Evolutionary conservation across 1,140 invertebrate species (phyloP), one percentile per base, ranked within the genome.

Genomic region (Scaptodrosophila lebanonensis): DNA sequence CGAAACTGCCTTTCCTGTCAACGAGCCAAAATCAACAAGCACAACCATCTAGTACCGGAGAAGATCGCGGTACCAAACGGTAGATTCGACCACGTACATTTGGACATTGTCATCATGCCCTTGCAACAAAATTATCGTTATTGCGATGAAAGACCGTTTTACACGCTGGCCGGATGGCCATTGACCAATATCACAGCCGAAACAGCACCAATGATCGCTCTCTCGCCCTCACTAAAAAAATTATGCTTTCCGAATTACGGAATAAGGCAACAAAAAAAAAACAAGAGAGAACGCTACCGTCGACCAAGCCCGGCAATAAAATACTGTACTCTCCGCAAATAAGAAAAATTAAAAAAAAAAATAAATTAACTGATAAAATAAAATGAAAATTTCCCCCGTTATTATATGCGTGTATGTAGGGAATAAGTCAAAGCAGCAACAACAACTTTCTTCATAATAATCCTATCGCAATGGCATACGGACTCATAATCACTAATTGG

Each of bases 151-250:
- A 0, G 87, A 87, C 43, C 29, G 76, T 1, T 82, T 69, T 22
- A 86, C 86, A 6, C 32, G 85, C 8, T 90, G 87, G 84, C 83
- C 76, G 0, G 85, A 88, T 72, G 83, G 63, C 84, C 87, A 1
- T 39, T 87, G 1, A 8, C 30, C 32, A 69, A 87, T 47, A 79
- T 79, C 2, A n/a, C 67, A 13, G 73, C 83, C 11, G 63, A 82
- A 17, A 76, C 72, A 4, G 57, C 85, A 7, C 70, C 64, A 0
- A n/a, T n/a, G n/a, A n/a, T n/a, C n/a, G n/a, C n/a, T n/a, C n/a
- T n/a, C n/a, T n/a, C 42, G 18, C 3, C 64, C 79, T 2, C 58
- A 89, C 29, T 56, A 79, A 12, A 47, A 38, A n/a, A 61, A 84
- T 2, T 87, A 73, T 67, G 52, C 83, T 20, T 44, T 51, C 16